Base-by-base conservation (phyloP, 1,140 invertebrate genomes). In the Pseudomyrmex pallidus region DNA sequence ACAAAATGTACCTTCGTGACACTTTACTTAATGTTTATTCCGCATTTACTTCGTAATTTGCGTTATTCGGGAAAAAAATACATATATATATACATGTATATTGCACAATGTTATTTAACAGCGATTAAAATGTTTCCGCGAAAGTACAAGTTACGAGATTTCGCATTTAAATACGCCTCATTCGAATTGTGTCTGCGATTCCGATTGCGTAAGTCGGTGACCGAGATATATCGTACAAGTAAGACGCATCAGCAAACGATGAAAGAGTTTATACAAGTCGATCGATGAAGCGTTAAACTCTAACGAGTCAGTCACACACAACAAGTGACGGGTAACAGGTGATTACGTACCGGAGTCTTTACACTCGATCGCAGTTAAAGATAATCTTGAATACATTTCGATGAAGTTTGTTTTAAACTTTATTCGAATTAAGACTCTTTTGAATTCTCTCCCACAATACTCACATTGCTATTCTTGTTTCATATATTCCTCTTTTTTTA, bases 211-310 rank as follows among this genome's bases (percentile, higher is more conserved):
- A 20, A 80, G 54, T 72, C 44, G 54, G 70, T 80, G 76, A 61
- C 66, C 76, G 76, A 70, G 66, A 80, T 80, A 72, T 80, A 35
- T 35, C 5, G 7, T 72, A 80, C 59, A 80, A 80, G 76, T 80
- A 80, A 80, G 76, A 80, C 66, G 25, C 76, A 80, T 59, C 17
- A 15, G 50, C 64, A 61, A 72, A 50, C 15, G 76, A 70, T 15
- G 54, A 70, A 80, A 80, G 76, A 15, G 54, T 54, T 8, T 72
- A 61, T 72, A 61, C 59, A 80, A 72, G 76, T 80, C 67, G 76
- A 66, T 80, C 76, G 76, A 80, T 80, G 52, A 56, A 80, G 44
- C 20, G 54, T 80, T 35, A 80, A 70, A 61, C 54, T 68, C 15
- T 70, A 57, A 78, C 76, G 44, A 70, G 64, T 57, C 10, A 78